Percentiles rank a stretch among this genome's conserved stretches.
phyloP scores from a whole-genome alignment of 2,113 vertebrate species.

The Hypocryptadius cinnamomeus region DNA sequence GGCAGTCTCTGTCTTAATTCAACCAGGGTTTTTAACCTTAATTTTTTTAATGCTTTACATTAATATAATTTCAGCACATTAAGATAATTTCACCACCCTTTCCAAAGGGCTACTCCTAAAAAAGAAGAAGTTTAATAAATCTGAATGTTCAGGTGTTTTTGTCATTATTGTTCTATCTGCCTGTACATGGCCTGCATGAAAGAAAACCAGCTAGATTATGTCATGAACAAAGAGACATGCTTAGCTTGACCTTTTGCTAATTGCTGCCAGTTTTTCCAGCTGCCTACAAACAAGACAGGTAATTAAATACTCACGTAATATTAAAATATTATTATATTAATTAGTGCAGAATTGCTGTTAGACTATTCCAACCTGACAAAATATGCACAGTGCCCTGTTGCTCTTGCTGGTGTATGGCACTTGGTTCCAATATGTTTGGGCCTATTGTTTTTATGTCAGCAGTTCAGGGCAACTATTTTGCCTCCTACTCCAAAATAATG shows the following conservation, averaged over 20 bases:
- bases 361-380: background rate
- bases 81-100: background rate
- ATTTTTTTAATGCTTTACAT: background rate
- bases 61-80: background rate
- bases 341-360: background rate
- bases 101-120: background rate
- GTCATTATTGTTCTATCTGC: background rate
- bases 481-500: background rate
- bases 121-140: background rate
- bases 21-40: fast-evolving
- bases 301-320: background rate
- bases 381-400: background rate
- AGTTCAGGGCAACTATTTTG: background rate
- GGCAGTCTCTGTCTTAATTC: background rate
- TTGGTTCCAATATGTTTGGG: background rate
- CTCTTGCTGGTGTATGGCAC: background rate
- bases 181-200: background rate
- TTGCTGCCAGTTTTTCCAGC: background rate
- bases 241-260: background rate
- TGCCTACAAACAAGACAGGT: background rate
- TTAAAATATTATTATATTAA: background rate
- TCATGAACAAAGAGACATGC: background rate
- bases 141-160: background rate
- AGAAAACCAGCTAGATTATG: background rate
- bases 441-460: background rate